A percentile compares a stretch with the other conserved stretches of the same genome.
These are phyloP conservation scores for Ceratitis capitata DNA, from an alignment of 1,140 invertebrate genomes.

Conservation along the genomic window DNA sequence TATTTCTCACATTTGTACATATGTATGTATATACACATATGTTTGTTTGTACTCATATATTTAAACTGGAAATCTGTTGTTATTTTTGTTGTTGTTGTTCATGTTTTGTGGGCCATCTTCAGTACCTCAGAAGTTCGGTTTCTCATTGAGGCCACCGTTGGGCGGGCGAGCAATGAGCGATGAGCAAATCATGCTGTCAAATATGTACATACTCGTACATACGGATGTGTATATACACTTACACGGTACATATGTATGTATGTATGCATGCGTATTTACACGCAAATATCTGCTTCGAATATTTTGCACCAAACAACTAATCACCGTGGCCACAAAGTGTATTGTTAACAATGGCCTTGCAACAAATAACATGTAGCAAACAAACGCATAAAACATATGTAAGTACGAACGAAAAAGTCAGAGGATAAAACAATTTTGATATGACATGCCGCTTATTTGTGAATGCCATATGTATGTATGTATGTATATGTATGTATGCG, in stretches of 20 bases:
- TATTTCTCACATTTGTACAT: neutral
- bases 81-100: neutral
- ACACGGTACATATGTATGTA: neutral
- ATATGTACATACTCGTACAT: neutral
- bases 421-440: neutral
- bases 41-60: too few relatives aligned
- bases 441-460: neutral
- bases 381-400: neutral
- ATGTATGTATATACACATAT: too few relatives aligned
- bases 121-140: neutral
- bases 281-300: neutral
- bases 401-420: neutral
- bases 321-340: slow-evolving; percentile 8
- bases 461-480: neutral
- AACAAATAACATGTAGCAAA: neutral
- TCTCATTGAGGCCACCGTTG: neutral
- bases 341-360: neutral
- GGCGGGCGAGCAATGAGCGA: neutral
- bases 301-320: neutral
- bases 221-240: neutral
- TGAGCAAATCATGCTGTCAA: neutral
- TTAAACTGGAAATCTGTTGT: neutral
- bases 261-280: neutral
- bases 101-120: neutral
- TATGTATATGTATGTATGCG: neutral